Conservation (phyloP, 2,797 vertebrate species). For the Eospalax fontanierii region DNA sequence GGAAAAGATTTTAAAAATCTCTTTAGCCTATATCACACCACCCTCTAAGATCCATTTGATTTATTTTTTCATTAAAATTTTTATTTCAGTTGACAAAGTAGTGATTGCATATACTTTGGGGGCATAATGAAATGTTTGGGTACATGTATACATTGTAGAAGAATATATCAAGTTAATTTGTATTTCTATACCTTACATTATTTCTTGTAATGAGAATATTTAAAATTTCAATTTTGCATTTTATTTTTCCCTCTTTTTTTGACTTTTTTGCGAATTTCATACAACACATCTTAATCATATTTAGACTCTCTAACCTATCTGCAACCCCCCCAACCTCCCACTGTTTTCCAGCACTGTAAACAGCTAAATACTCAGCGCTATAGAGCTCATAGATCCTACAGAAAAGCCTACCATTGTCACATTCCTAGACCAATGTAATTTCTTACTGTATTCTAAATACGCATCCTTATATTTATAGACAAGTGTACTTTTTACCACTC, state of each 20-base stretch:
- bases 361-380: too few relatives aligned
- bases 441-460: too few relatives aligned
- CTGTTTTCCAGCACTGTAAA: too few relatives aligned
- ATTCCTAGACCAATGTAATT: too few relatives aligned
- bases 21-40: background rate
- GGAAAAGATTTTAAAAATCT: background rate
- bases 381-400: too few relatives aligned
- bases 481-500: too few relatives aligned
- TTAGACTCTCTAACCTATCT: too few relatives aligned
- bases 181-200: background rate
- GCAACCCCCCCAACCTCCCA: too few relatives aligned
- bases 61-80: background rate
- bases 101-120: background rate
- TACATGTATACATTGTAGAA: background rate
- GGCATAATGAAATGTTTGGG: background rate
- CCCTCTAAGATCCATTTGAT: background rate
- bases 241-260: background rate
- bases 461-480: too few relatives aligned
- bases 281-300: too few relatives aligned
- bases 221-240: background rate
- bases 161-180: background rate
- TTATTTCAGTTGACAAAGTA: background rate
- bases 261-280: too few relatives aligned
- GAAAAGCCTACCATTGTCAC: too few relatives aligned
- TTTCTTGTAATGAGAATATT: background rate